Evolutionary conservation across 2,888 invertebrate genomes (phyloP), one percentile per base, ranked within the genome.

Genomic region (Ceriagrion tenellum): DNA sequence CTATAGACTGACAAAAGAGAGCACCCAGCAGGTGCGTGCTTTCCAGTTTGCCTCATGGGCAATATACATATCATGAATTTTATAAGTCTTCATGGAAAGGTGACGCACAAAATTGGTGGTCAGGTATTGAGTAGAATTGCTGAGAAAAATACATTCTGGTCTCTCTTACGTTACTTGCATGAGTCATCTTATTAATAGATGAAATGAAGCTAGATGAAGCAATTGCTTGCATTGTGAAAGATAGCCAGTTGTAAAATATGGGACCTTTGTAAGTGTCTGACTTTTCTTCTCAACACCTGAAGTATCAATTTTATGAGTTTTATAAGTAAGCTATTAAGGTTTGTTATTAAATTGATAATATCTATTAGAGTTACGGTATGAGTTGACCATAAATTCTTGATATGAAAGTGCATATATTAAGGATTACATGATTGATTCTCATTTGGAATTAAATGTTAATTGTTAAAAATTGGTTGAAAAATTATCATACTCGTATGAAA

Each of bases 41-140:
- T 47, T 74, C 63, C 40, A 93, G 63, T 26, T 26, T 69, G 93
- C 93, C 93, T 69, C 56, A 74, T 93, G n/a, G 93, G 93, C 93
- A 55, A n/a, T 74, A 40, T 74, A 93, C 93, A 93, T 93, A 93
- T 93, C 69, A 93, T 81, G 81, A 81, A 35, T 81, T 81, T 81
- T 81, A 81, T 35, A 81, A 81, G 81, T 81, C 81, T 81, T 81
- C 81, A 81, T 81, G 35, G 35, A 81, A 35, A 81, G 35, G 81
- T 81, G 69, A 81, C 81, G 81, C 81, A 81, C 81, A 81, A 81
- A 81, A 81, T 81, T 81, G 81, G 35, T 81, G 35, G 35, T 81
- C 81, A 81, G 35, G 18, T 81, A 81, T 81, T 81, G 81, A 81
- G 81, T 35, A 81, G 81, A 81, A 81, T 18, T 35, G 30, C 30